Evolutionary conservation across 1,140 invertebrate species (phyloP).

Genomic region (Rhopalosiphum maidis): DNA sequence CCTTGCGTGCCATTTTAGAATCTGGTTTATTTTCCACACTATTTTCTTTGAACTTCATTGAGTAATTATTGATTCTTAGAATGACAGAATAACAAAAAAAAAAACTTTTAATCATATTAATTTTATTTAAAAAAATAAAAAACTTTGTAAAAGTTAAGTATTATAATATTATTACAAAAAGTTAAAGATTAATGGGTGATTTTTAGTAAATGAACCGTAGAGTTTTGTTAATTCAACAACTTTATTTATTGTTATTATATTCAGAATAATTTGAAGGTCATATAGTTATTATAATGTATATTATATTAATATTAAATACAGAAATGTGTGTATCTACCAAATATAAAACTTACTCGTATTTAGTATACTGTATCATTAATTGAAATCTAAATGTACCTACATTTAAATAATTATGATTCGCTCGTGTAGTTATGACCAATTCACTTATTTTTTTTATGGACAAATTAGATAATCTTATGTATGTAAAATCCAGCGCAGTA

Average conservation of each 20-base stretch:
- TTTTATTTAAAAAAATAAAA: not conserved
- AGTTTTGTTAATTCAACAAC: not conserved
- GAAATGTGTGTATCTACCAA: not conserved
- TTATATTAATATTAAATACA: not conserved
- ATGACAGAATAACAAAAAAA: not conserved
- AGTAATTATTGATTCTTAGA: constrained; percentile 2
- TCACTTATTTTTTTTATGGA: not conserved
- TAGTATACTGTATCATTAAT: not conserved
- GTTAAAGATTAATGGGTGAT: not conserved
- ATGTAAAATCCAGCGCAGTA: not conserved
- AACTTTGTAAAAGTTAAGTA: not conserved
- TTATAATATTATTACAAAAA: not conserved
- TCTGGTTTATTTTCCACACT: not conserved
- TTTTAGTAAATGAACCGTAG: constrained; percentile 15
- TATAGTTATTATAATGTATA: not conserved
- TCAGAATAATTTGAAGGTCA: not conserved
- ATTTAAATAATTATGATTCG: not conserved
- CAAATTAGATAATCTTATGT: not conserved
- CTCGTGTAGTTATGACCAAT: not conserved
- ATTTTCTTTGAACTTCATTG: not conserved
- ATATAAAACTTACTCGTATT: not conserved
- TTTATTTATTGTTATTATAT: not conserved
- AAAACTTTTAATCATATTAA: constrained; percentile 23
- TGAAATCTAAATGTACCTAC: not conserved
- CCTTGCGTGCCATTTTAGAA: not conserved